These are phyloP conservation scores for Nomia melanderi DNA, from an alignment of 1,140 invertebrate genomes.

Conservation along the genomic window DNA sequence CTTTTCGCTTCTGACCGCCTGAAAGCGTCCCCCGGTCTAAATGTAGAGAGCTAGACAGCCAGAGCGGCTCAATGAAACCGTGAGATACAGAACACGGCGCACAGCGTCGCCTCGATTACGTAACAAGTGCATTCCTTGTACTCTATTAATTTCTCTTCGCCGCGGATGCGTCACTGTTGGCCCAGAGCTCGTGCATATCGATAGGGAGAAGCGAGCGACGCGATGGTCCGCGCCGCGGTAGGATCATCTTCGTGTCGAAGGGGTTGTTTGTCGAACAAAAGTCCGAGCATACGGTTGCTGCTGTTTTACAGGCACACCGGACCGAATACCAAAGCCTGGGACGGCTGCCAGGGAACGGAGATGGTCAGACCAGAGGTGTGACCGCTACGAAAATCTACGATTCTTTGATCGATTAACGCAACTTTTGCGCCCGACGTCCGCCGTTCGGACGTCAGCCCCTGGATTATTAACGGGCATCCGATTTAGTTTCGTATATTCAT, in stretches of 20 bases:
- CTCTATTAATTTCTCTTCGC: constrained; percentile 21
- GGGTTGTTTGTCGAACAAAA: constrained; percentile 50
- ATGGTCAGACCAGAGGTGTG: constrained; percentile 28
- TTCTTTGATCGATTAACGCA: constrained; percentile 11
- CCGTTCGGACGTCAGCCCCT: background rate
- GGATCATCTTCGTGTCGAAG: background rate
- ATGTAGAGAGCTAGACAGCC: constrained; percentile 23
- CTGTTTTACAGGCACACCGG: constrained; percentile 23
- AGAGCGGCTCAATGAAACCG: constrained; percentile 36
- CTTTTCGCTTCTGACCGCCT: background rate
- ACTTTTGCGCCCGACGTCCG: background rate
- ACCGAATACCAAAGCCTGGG: constrained; percentile 38
- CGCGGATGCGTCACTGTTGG: background rate
- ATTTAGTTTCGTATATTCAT: background rate
- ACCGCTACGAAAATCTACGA: constrained; percentile 27
- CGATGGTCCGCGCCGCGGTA: background rate
- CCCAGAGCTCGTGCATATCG: background rate
- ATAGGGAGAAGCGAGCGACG: too few relatives aligned
- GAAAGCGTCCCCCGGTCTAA: constrained; percentile 22
- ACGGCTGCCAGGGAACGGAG: constrained; percentile 31
- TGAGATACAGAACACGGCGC: background rate
- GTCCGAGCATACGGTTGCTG: constrained; percentile 33
- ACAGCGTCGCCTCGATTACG: constrained; percentile 7
- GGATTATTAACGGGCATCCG: background rate
- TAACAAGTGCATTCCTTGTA: constrained; percentile 27